phyloP scores from a whole-genome alignment of 2,888 invertebrate genomes.

The Nephrotoma flavescens region DNA sequence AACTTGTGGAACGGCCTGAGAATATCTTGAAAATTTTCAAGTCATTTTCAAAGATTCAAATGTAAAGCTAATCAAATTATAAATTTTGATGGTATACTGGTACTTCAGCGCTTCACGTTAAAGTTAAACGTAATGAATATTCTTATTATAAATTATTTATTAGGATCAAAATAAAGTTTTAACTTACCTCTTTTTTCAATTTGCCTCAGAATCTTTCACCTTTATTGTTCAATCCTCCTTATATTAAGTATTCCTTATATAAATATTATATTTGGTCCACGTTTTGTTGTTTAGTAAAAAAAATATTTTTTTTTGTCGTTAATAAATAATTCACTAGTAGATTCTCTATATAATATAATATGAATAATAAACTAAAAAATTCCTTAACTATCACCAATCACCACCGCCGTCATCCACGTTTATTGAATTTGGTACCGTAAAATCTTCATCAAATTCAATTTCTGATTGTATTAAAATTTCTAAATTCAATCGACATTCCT shows the following conservation, averaged over 20 bases:
- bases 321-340: background rate
- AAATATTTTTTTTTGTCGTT: background rate
- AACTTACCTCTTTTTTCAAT: background rate
- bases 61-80: too few species aligned
- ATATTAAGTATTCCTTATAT: background rate
- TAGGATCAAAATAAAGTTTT: background rate
- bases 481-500: constrained; percentile 31
- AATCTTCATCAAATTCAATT: constrained; percentile 33
- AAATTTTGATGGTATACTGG: too few species aligned
- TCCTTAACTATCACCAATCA: background rate
- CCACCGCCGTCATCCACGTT: background rate
- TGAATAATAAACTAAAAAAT: background rate
- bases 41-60: too few species aligned
- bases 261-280: background rate
- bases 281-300: background rate
- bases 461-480: constrained; percentile 31
- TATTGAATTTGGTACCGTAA: constrained; percentile 23
- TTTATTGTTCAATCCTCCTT: background rate
- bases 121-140: too few species aligned
- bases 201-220: background rate
- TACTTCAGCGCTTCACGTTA: too few species aligned
- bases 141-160: too few species aligned
- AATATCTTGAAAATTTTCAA: too few species aligned
- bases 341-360: background rate
- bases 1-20: too few species aligned